phyloP scores from a whole-genome alignment of 1,140 invertebrate genomes.

The Drosophila mayri region DNA sequence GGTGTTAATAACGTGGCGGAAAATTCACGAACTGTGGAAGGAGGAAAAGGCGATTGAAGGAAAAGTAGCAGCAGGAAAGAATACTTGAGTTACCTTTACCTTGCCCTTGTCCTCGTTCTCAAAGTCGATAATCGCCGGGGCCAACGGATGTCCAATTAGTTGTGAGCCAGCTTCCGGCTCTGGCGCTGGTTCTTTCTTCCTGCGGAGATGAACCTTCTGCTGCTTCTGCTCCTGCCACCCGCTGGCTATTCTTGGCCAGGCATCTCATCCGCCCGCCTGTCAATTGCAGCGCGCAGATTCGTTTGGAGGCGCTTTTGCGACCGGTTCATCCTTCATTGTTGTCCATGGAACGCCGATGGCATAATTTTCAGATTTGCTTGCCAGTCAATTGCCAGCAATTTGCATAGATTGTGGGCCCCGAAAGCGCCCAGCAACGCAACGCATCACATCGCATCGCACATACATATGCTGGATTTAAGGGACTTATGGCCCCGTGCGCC shows the following conservation, averaged over 20 bases:
- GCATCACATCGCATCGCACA: slow-evolving; percentile 8
- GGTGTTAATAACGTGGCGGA: slow-evolving; percentile 75
- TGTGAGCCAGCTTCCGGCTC: slow-evolving; percentile 78
- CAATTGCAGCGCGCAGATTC: slow-evolving; percentile 40
- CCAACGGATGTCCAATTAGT: slow-evolving; percentile 83
- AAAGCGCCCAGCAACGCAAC: background rate
- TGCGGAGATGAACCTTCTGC: slow-evolving; percentile 5
- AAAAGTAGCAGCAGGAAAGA: slow-evolving; percentile 31
- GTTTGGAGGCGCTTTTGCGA: slow-evolving; percentile 32
- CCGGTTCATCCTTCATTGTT: slow-evolving; percentile 40
- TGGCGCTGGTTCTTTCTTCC: slow-evolving; percentile 10
- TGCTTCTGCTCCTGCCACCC: slow-evolving; percentile 11
- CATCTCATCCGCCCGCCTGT: slow-evolving; percentile 19
- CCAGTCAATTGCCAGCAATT: slow-evolving; percentile 64
- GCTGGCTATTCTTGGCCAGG: slow-evolving; percentile 42
- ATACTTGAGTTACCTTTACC: slow-evolving; percentile 49
- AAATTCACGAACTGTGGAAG: slow-evolving; percentile 41
- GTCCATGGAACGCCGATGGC: slow-evolving; percentile 52
- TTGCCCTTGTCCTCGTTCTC: slow-evolving; percentile 25
- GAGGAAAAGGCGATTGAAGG: slow-evolving; percentile 11
- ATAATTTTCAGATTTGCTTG: slow-evolving; percentile 74
- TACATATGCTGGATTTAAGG: slow-evolving; percentile 43
- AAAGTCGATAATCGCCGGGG: slow-evolving; percentile 70
- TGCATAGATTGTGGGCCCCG: slow-evolving; percentile 48
- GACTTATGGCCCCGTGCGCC: slow-evolving; percentile 21